Percentiles rank a stretch among this genome's conserved stretches.
Evolutionary conservation across 2,113 vertebrate species (phyloP).

Genomic region (Girardinichthys multiradiatus): DNA sequence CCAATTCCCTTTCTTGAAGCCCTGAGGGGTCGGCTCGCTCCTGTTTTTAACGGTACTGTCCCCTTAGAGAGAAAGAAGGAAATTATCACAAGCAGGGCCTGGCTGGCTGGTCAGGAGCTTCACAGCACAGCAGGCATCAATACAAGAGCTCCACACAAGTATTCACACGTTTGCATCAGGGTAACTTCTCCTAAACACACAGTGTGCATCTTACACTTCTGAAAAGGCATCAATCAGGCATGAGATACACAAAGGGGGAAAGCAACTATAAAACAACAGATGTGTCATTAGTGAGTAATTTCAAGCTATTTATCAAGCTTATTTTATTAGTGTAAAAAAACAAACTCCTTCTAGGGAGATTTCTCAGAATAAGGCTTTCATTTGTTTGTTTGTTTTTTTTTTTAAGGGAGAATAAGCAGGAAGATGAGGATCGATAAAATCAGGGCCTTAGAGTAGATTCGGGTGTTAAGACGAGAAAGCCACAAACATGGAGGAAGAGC

Average conservation of each 20-base stretch:
- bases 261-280: slow-evolving; percentile 18
- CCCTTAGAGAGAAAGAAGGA: slow-evolving; percentile 84
- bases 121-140: slow-evolving; percentile 64
- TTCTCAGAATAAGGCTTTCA: slow-evolving; percentile 71
- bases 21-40: slow-evolving; percentile 83
- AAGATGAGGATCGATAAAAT: slow-evolving; percentile 43
- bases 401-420: slow-evolving; percentile 24
- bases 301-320: not conserved
- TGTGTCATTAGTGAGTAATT: slow-evolving; percentile 1
- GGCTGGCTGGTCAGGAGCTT: slow-evolving; percentile 48
- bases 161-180: slow-evolving; percentile 44
- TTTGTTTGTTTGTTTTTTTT: slow-evolving; percentile 9
- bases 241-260: slow-evolving; percentile 34
- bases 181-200: slow-evolving; percentile 28
- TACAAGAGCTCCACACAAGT: slow-evolving; percentile 59
- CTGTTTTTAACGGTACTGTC: slow-evolving; percentile 85
- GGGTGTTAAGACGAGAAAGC: slow-evolving; percentile 55
- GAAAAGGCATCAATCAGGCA: slow-evolving; percentile 9
- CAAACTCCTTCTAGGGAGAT: slow-evolving; percentile 7
- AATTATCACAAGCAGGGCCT: slow-evolving; percentile 71
- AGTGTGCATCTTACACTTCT: slow-evolving; percentile 9
- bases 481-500: slow-evolving; percentile 32
- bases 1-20: slow-evolving; percentile 87
- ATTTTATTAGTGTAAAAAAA: not conserved
- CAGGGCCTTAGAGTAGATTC: slow-evolving; percentile 40